Evolutionary conservation across 2,888 invertebrate genomes (phyloP).

Genomic region (Phasia obesa): DNA sequence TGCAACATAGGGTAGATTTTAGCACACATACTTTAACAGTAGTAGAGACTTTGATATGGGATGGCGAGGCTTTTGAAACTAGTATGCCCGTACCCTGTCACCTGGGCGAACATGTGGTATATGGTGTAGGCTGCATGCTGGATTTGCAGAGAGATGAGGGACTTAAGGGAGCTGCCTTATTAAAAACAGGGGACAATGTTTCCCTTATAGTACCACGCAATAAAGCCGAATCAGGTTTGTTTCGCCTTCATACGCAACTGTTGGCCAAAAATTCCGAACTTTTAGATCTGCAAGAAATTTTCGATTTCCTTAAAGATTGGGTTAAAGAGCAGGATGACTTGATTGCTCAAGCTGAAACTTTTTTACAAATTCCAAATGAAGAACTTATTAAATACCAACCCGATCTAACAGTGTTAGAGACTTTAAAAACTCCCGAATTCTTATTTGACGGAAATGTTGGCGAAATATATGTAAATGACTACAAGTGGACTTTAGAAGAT

Average conservation of each 20-base stretch:
- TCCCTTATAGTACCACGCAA: slow-evolving; percentile 79
- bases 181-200: slow-evolving; percentile 75
- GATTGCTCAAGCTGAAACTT: slow-evolving; percentile 71
- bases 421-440: slow-evolving; percentile 74
- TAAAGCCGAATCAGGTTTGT: slow-evolving; percentile 79
- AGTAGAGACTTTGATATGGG: slow-evolving; percentile 82
- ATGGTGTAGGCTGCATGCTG: slow-evolving; percentile 79
- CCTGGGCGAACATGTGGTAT: slow-evolving; percentile 73
- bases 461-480: slow-evolving; percentile 76
- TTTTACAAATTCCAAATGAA: slow-evolving; percentile 48
- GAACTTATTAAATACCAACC: not conserved
- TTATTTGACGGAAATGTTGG: slow-evolving; percentile 74
- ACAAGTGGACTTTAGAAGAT: slow-evolving; percentile 77
- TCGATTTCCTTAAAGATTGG: slow-evolving; percentile 76
- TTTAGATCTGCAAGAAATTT: slow-evolving; percentile 78
- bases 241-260: slow-evolving; percentile 77
- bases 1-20: slow-evolving; percentile 82
- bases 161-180: slow-evolving; percentile 77
- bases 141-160: slow-evolving; percentile 79
- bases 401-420: slow-evolving; percentile 67
- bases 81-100: slow-evolving; percentile 79
- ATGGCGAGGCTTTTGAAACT: slow-evolving; percentile 81
- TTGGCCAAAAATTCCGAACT: slow-evolving; percentile 78
- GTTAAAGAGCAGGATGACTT: slow-evolving; percentile 77
- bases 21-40: slow-evolving; percentile 78